Base-by-base conservation (phyloP, 1,140 invertebrate genomes). In the Coenobita brevimanus region DNA sequence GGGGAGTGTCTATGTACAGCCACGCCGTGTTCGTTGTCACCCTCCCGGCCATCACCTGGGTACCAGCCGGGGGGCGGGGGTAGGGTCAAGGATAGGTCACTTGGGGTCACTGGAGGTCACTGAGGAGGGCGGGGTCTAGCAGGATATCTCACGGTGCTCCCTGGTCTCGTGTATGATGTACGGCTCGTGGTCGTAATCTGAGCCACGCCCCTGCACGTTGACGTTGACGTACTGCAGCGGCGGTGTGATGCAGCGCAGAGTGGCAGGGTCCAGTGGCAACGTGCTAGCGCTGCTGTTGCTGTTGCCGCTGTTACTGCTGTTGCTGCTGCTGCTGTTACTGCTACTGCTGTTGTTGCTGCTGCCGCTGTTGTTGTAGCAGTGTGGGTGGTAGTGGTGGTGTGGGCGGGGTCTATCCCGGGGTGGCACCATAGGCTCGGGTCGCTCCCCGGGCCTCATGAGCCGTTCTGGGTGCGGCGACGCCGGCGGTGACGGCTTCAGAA, bases 261-360 rank as follows among this genome's bases (percentile, higher is more conserved):
- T 92, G 41, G 93, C 92, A 0, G 93, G 93, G 82, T 94, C 94
- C 82, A 94, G 91, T 10, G 94, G 93, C 27, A 94, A 91, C 1
- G 93, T 93, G 4, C 93, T 93, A 89, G 93, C 93, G 30, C 93
- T 90, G 30, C 92, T 87, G 71, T 93, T 92, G 41, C 83, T 90
- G 89, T 75, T 90, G n/a, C 92, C 93, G 71, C 54, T 89, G 57
- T 75, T 78, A 87, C 86, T 89, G 57, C 85, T 78, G 88, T 69
- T 89, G n/a, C 92, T 91, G 80, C 92, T 92, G 43, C 75, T 85
- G 60, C 84, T 88, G 69, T 62, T 86, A 46, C 86, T 88, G 78
- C 46, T 87, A 50, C 85, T 75, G 60, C 88, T 91, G 73, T 84
- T 90, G 50, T 88, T 89, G 60, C 90, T 90, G 33, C 89, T 90